Percentiles rank a stretch among this genome's conserved stretches.
phyloP scores from a whole-genome alignment of 2,888 invertebrate species.

The Dicranocentrus wangi region DNA sequence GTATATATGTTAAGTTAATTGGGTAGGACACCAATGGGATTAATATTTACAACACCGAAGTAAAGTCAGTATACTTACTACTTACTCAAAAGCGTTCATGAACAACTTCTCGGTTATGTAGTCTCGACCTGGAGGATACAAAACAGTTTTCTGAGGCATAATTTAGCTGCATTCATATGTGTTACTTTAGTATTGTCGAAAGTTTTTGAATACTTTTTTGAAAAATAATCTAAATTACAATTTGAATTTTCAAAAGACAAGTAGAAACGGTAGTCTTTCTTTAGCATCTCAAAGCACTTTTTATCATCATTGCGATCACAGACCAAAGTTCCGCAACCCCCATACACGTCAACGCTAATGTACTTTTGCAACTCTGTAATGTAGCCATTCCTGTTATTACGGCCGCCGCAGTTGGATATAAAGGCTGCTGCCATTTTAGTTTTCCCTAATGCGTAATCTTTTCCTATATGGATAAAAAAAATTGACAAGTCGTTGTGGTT shows the following conservation, averaged over 20 bases:
- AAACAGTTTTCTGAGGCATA: too few species aligned
- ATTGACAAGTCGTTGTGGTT: too few species aligned
- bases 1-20: too few species aligned
- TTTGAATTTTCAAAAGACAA: constrained; percentile 74
- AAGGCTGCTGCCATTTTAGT: constrained; percentile 70
- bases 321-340: constrained; percentile 88
- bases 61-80: too few species aligned
- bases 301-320: constrained; percentile 79
- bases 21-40: too few species aligned
- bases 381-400: constrained; percentile 82
- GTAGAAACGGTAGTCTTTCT: constrained; percentile 74
- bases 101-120: constrained; percentile 74
- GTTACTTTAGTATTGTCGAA: too few species aligned
- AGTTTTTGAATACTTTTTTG: too few species aligned
- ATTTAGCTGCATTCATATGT: too few species aligned
- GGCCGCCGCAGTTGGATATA: constrained; percentile 68
- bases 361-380: constrained; percentile 89
- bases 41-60: too few species aligned
- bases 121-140: constrained; percentile 64
- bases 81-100: constrained; percentile 73
- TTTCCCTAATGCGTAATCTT: constrained; percentile 67
- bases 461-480: constrained; percentile 35
- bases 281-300: constrained; percentile 67
- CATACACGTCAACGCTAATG: constrained; percentile 93
- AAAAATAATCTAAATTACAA: too few species aligned